These are phyloP conservation scores for Enteromius viviparus DNA, from an alignment of 2,797 vertebrate genomes.

Conservation along the genomic window DNA sequence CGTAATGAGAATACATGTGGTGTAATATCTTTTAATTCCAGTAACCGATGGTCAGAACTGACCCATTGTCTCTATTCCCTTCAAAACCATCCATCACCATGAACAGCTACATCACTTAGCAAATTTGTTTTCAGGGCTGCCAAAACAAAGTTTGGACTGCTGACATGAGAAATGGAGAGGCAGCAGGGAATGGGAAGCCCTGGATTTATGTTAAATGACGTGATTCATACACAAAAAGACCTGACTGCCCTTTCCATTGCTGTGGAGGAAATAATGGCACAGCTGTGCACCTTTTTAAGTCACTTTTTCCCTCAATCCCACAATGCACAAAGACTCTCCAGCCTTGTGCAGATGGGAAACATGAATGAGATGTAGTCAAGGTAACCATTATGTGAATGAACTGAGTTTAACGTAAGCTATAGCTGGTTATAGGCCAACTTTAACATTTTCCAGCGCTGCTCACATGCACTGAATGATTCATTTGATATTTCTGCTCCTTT, in stretches of 20 bases:
- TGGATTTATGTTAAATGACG: conserved; percentile 54
- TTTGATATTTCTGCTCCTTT: conserved; percentile 60
- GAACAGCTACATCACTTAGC: conserved; percentile 56
- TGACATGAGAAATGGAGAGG: conserved; percentile 62
- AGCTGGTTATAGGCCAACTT: neutral
- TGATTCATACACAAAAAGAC: conserved; percentile 34
- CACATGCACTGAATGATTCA: conserved; percentile 24
- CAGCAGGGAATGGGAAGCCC: conserved; percentile 27
- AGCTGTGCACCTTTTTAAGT: conserved; percentile 51
- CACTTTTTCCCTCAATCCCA: conserved; percentile 25
- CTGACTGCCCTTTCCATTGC: conserved; percentile 51
- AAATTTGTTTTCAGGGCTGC: conserved; percentile 61
- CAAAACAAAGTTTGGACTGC: conserved; percentile 65
- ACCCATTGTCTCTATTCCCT: conserved; percentile 50
- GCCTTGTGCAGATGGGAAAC: conserved; percentile 3
- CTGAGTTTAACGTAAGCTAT: neutral
- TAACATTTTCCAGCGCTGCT: neutral
- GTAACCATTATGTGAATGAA: neutral
- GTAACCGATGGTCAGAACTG: conserved; percentile 45
- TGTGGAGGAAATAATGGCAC: conserved; percentile 45
- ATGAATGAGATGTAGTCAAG: conserved; percentile 8
- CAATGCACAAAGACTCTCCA: conserved; percentile 22
- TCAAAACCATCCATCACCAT: conserved; percentile 41
- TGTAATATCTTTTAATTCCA: conserved; percentile 48
- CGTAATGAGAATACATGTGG: conserved; percentile 8